phyloP scores from a whole-genome alignment of 2,797 vertebrate genomes.

The Thamnophis elegans region DNA sequence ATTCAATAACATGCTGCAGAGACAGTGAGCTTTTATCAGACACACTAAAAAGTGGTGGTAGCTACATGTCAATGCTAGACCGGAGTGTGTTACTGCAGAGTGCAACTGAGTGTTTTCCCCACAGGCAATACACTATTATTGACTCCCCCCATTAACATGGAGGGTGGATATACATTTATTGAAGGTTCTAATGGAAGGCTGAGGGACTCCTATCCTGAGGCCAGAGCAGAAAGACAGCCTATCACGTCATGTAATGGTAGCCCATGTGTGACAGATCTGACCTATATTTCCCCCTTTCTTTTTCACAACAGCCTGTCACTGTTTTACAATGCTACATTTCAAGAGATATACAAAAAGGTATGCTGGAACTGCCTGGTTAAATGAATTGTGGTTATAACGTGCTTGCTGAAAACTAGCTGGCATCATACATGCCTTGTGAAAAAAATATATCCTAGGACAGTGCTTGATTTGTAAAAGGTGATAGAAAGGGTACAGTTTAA shows the following conservation, averaged over 20 bases:
- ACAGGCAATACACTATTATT: constrained; percentile 82
- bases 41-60: constrained; percentile 64
- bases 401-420: constrained; percentile 50
- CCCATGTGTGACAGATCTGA: constrained; percentile 91
- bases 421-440: constrained; percentile 45
- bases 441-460: constrained; percentile 30
- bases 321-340: constrained; percentile 77
- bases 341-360: constrained; percentile 65
- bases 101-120: constrained; percentile 71
- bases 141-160: constrained; percentile 82
- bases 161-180: constrained; percentile 80
- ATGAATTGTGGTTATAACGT: constrained; percentile 61
- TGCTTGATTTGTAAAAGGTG: not conserved
- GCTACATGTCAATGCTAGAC: constrained; percentile 69
- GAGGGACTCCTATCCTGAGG: constrained; percentile 87
- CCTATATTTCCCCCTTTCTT: constrained; percentile 86
- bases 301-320: constrained; percentile 77
- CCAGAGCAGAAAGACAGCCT: constrained; percentile 79
- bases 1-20: constrained; percentile 69
- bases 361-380: constrained; percentile 64
- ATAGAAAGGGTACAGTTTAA: constrained; percentile 23
- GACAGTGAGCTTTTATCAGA: constrained; percentile 72
- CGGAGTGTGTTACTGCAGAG: constrained; percentile 62
- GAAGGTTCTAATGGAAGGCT: constrained; percentile 87
- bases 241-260: constrained; percentile 86